Evolutionary conservation across 1,140 invertebrate species (phyloP).

Genomic region (Cyrtorhinus lividipennis): DNA sequence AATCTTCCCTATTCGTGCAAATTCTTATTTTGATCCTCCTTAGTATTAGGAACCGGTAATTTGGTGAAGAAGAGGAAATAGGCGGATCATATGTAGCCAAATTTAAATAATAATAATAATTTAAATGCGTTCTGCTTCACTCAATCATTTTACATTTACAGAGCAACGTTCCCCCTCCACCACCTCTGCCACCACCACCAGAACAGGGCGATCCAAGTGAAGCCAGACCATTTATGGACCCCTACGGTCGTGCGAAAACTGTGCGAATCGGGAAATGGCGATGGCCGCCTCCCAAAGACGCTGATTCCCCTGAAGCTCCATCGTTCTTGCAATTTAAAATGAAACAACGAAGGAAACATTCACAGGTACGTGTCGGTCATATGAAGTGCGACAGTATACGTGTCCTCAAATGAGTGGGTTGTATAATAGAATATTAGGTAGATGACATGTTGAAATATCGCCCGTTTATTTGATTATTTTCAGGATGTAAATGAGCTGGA

Average conservation of each 20-base stretch:
- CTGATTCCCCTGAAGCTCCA: slow-evolving; percentile 49
- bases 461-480: no score
- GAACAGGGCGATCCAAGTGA: slow-evolving; percentile 62
- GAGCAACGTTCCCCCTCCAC: slow-evolving; percentile 49
- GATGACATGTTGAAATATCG: no score
- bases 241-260: slow-evolving; percentile 83
- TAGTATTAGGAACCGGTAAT: no score
- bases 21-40: no score
- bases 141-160: slow-evolving; percentile 5
- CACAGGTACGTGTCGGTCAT: slow-evolving; percentile 26
- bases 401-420: no score
- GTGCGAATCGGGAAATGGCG: slow-evolving; percentile 92
- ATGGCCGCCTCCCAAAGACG: slow-evolving; percentile 83
- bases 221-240: slow-evolving; percentile 68
- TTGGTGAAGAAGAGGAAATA: no score
- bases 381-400: background rate
- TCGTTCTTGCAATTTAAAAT: slow-evolving; percentile 79
- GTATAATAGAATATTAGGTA: no score
- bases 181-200: slow-evolving; percentile 67
- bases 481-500: slow-evolving; percentile 34
- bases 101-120: no score
- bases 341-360: slow-evolving; percentile 50
- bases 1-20: no score
- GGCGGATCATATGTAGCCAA: no score
- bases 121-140: no score